These are phyloP conservation scores for Okapia johnstoni DNA, from an alignment of 2,113 vertebrate genomes.

Conservation along the genomic window DNA sequence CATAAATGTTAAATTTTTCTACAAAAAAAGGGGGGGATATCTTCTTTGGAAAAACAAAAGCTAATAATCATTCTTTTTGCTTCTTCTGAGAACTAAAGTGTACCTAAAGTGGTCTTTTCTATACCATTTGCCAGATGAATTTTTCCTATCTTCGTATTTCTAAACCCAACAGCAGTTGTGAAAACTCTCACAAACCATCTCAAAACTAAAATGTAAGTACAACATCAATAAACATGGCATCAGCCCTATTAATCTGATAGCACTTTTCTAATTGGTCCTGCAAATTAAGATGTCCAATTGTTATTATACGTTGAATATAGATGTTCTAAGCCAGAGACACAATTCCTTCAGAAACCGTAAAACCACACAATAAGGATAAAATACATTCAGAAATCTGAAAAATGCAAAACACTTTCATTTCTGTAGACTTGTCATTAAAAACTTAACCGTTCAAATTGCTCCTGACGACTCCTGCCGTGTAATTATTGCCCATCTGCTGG, in stretches of 20 bases:
- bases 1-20: conserved; percentile 27
- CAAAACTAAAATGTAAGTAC: conserved; percentile 5
- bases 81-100: not conserved
- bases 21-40: not conserved
- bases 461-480: not conserved
- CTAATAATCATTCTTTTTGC: not conserved
- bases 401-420: not conserved
- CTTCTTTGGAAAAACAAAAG: conserved; percentile 5
- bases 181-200: not conserved
- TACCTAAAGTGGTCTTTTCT: conserved; percentile 5
- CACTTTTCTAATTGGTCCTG: not conserved
- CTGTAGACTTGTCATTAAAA: not conserved
- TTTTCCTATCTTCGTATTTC: conserved; percentile 15
- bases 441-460: not conserved
- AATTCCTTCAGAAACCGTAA: not conserved
- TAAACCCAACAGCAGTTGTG: not conserved
- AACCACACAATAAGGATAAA: not conserved
- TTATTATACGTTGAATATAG: not conserved
- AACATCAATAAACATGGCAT: not conserved
- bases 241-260: not conserved
- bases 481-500: conserved; percentile 39
- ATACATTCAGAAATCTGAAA: conserved; percentile 4
- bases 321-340: not conserved
- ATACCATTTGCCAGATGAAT: not conserved
- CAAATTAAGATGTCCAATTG: not conserved